Evolutionary conservation across 2,888 invertebrate species (phyloP), one percentile per base, ranked within the genome.

Genomic region (Apocheima hispidaria): DNA sequence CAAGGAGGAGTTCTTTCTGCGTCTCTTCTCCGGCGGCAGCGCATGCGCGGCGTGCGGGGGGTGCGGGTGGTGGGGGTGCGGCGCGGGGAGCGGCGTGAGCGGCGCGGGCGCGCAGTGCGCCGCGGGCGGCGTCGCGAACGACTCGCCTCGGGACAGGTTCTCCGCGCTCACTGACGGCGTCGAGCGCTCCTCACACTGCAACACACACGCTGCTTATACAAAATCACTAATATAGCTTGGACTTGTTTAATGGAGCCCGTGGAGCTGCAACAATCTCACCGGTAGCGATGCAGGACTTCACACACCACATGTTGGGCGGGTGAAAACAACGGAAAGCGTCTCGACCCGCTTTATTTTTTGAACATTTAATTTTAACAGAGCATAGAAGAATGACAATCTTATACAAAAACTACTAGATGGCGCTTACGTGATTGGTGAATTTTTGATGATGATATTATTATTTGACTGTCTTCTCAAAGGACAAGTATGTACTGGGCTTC

Each of bases 111-210:
- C 82, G 75, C 83, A 84, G 78, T 91, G 83, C 65, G 90, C 81
- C 49, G 88, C 81, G 60, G 89, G 83, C 63, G 93, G 85, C 66
- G 90, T 89, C 63, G 91, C 88, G 81, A 90, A 90, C 68, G 84
- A 80, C 70, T 90, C 89, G 63, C 86, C 79, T 64, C 93, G 87
- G 51, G 88, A 90, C 23, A 93, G 81, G 78, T 93, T 93, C 83
- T 93, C 93, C 36, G 92, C 92, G 60, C 90, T 88, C 66, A 87
- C 88, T 20, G 87, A 88, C 56, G 93, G 92, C 71, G 93, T 93
- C 46, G 91, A 88, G 49, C 92, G 86, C 60, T 89, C 93, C 72
- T 93, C 93, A 70, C 84, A 83, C 93, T 93, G 82, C 40, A 46
- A 65, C 48, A 12, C 30, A 46, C 30, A 58, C 35, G 4, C 12